These are phyloP conservation scores for Herpailurus yagouaroundi DNA, from an alignment of 2,113 vertebrate genomes.

Conservation along the genomic window DNA sequence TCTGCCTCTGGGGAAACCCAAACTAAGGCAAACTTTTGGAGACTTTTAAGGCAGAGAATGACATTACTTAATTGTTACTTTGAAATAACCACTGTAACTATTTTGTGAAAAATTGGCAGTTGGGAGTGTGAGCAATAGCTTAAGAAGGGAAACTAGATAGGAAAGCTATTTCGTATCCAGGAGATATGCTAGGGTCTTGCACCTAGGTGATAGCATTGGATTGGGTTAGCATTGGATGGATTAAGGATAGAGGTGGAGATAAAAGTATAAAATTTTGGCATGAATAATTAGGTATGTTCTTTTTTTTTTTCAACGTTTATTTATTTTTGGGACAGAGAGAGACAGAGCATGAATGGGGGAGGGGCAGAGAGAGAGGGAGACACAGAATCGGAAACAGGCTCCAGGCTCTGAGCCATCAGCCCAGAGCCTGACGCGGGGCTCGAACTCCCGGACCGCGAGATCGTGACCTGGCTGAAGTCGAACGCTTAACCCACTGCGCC, in stretches of 20 bases:
- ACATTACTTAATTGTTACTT: background rate
- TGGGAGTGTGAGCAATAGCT: background rate
- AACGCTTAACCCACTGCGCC: too few relatives aligned
- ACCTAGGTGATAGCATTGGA: background rate
- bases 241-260: background rate
- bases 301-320: too few relatives aligned
- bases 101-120: background rate
- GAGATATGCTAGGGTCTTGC: background rate
- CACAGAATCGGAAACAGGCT: too few relatives aligned
- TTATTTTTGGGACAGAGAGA: too few relatives aligned
- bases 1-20: background rate
- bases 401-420: too few relatives aligned
- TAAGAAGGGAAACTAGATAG: background rate
- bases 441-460: too few relatives aligned
- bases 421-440: too few relatives aligned
- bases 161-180: background rate
- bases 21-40: background rate
- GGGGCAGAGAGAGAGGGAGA: too few relatives aligned
- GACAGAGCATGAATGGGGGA: too few relatives aligned
- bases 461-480: too few relatives aligned
- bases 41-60: background rate
- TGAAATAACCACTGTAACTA: background rate
- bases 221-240: background rate
- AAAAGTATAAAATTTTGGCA: background rate
- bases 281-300: background rate